phyloP scores from a whole-genome alignment of 2,888 invertebrate species.

The Mycalesis mineus region DNA sequence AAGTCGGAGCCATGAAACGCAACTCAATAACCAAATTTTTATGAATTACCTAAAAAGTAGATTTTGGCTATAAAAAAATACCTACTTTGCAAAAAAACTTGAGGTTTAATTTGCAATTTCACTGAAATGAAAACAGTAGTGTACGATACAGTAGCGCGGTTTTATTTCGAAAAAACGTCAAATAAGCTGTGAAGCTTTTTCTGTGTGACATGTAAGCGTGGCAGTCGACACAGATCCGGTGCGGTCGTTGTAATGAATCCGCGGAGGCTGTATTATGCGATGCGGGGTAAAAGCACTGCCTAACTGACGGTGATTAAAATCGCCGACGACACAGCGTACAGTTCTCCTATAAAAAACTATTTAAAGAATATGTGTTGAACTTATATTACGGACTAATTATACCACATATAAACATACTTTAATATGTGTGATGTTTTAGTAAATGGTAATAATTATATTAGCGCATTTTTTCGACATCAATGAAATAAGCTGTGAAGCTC shows the following conservation, averaged over 20 bases:
- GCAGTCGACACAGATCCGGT: background rate
- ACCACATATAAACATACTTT: too few species aligned
- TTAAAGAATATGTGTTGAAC: too few species aligned
- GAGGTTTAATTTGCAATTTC: background rate
- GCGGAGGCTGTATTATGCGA: background rate
- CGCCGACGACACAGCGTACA: background rate
- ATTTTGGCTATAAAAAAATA: too few species aligned
- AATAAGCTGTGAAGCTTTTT: constrained; percentile 1
- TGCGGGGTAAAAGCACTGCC: background rate
- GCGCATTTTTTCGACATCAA: too few species aligned
- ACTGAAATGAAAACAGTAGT: background rate
- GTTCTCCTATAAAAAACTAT: background rate
- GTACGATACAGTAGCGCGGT: background rate
- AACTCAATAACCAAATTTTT: too few species aligned
- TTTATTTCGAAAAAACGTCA: constrained; percentile 3
- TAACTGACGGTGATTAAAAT: constrained; percentile 1
- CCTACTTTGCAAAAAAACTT: too few species aligned
- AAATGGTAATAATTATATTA: too few species aligned
- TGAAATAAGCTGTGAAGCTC: too few species aligned
- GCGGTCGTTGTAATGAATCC: constrained; percentile 4
- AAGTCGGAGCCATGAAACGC: too few species aligned
- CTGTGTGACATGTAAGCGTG: background rate
- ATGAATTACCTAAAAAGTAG: too few species aligned
- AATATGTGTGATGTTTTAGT: too few species aligned
- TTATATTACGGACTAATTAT: too few species aligned